A percentile compares a stretch with the other conserved stretches of the same genome.
Evolutionary conservation across 2,888 invertebrate genomes (phyloP).

Genomic region (Cataglyphis cursor): DNA sequence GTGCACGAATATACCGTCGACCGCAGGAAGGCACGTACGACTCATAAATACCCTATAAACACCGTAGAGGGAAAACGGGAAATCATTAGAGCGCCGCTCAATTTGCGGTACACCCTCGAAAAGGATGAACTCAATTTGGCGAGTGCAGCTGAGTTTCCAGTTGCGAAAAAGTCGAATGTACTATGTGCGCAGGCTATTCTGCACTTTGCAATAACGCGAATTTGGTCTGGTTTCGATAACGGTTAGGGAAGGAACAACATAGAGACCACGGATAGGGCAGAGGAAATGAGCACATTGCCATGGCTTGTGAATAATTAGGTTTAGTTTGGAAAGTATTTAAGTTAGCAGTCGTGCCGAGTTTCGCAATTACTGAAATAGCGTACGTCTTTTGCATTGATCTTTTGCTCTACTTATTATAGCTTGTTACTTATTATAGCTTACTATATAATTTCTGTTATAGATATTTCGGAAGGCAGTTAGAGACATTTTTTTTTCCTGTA

Average conservation of each 20-base stretch:
- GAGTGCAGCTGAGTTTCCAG: conserved; percentile 63
- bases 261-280: conserved; percentile 2
- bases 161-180: conserved; percentile 57
- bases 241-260: conserved; percentile 26
- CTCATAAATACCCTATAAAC: conserved; percentile 73
- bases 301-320: conserved; percentile 45
- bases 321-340: conserved; percentile 33
- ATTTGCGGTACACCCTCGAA: conserved; percentile 67
- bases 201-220: conserved; percentile 57
- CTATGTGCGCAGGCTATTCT: conserved; percentile 12
- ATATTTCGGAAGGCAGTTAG: not conserved
- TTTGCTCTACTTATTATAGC: not conserved
- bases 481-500: not conserved
- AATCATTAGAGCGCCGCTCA: conserved; percentile 75
- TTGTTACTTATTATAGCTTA: not conserved
- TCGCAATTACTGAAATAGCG: conserved; percentile 38
- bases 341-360: conserved; percentile 13
- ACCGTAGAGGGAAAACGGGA: conserved; percentile 58
- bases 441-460: not conserved
- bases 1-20: conserved; percentile 5
- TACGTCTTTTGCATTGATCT: conserved; percentile 14
- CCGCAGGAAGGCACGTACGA: conserved; percentile 63
- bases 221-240: conserved; percentile 11
- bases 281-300: not conserved
- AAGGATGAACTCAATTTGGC: conserved; percentile 72